Evolutionary conservation across 2,113 vertebrate species (phyloP), one percentile per base, ranked within the genome.

Genomic region (Neopipo cinnamomea): DNA sequence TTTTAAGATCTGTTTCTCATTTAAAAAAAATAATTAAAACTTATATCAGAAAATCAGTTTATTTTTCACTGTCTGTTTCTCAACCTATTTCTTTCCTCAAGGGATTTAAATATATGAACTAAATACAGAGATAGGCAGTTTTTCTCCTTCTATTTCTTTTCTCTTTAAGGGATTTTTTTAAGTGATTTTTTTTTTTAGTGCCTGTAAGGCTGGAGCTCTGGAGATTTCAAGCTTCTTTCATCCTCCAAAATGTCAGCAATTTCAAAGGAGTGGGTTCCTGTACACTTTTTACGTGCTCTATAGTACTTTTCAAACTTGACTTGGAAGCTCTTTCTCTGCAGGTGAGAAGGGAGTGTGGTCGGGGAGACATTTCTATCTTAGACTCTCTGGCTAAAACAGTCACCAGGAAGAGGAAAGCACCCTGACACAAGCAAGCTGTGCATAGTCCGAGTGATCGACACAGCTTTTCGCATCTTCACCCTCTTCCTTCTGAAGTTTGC

Each of bases 151-250:
- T 56, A 8, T 53, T 75, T 86, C 41, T 87, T 86, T 72, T 72
- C 15, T 91, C 89, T 94, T 49, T 52, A 44, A 59, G 39, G 23
- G 33, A 7, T 21, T 44, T 50, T 53, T 55, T 24, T n/a, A n/a
- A n/a, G n/a, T n/a, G n/a, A n/a, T 21, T 12, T 49, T 49, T 49
- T 27, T 14, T 58, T 55, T 44, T 22, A 9, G 22, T 67, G 44
- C 49, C 39, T 72, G 6, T 78, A 76, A 92, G 68, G 21, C 53
- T 61, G 62, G 37, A 91, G 25, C 65, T 44, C 73, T 62, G 53
- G 92, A 89, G 80, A 73, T 84, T 93, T 93, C 70, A 84, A 78
- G 12, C 37, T 63, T 35, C 96, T 93, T 95, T 91, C 35, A 91
- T 94, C 50, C 70, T 89, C 61, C 28, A 77, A 44, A 86, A 73